Evolutionary conservation across 2,888 invertebrate genomes (phyloP), one percentile per base, ranked within the genome.

Genomic region (Orchestes rusci): DNA sequence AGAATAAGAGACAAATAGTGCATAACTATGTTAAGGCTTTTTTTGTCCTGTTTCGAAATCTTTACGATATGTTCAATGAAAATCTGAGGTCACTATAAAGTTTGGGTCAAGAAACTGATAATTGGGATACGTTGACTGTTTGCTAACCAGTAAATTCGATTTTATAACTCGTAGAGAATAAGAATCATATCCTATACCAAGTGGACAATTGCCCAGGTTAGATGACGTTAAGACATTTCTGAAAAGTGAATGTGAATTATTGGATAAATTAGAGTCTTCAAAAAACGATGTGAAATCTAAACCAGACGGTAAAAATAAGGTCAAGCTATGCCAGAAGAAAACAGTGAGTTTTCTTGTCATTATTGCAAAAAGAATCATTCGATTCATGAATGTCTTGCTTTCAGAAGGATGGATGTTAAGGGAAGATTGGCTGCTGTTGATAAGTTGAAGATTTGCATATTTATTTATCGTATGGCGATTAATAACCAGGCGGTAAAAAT

Each of bases 61-160:
- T 38, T 3, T 38, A 38, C 13, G 38, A 38, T 38, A 29, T 38
- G 16, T 38, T 38, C 17, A 38, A 38, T 16, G 29, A 38, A 38
- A 16, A 38, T 29, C 16, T 38, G 12, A 8, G 38, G 27, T 38
- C 29, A 20, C 13, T 38, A 13, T 7, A 29, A 5, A 38, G 29
- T 28, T 16, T 38, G 3, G 17, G 29, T 5, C 29, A 38, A 38
- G 16, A 16, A 3, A 31, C 48, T 29, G 10, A 48, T 12, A 28
- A 39, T 16, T 45, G 48, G 45, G 48, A 49, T 36, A 29, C 38
- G 3, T 29, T 38, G 17, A 38, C 29, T 16, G 29, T 38, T 29
- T 38, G 15, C 13, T 38, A 16, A 16, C 17, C 15, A 29, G 13
- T 16, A 38, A 16, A 29, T 38, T 38, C 29, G 38, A 38, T 16